Conservation (phyloP, 2,797 vertebrate genomes). For the Neomorphus geoffroyi region DNA sequence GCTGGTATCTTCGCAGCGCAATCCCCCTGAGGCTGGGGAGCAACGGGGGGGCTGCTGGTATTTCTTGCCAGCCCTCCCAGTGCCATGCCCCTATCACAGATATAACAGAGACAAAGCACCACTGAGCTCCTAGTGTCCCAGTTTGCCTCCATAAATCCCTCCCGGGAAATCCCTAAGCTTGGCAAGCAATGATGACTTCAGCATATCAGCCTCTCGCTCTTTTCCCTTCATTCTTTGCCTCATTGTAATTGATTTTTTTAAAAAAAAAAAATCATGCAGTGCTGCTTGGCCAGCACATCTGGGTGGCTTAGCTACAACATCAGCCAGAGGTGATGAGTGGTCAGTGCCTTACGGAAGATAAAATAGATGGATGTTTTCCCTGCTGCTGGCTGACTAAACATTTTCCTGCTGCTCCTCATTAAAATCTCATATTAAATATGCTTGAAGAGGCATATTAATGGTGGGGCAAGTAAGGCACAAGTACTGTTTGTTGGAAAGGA, state of each 20-base stretch:
- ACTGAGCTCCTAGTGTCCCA: neutral
- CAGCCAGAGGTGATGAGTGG: neutral
- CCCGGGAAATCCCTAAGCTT: neutral
- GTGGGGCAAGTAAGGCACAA: neutral
- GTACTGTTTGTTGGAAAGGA: neutral
- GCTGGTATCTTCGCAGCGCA: neutral
- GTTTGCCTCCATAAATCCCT: neutral
- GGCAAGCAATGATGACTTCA: neutral
- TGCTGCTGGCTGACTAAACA: neutral
- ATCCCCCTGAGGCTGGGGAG: neutral
- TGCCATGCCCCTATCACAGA: neutral
- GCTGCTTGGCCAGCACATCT: neutral
- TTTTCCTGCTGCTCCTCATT: neutral
- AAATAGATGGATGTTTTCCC: neutral
- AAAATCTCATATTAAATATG: neutral
- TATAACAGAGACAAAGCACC: neutral
- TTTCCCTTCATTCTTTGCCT: neutral
- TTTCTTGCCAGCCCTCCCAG: neutral
- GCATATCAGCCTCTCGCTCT: neutral
- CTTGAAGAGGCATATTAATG: neutral
- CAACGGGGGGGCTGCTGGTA: fast-evolving
- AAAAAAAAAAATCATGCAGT: neutral
- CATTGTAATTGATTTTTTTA: neutral
- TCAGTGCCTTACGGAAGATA: neutral
- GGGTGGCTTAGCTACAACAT: neutral